A percentile compares a stretch with the other conserved stretches of the same genome.
Evolutionary conservation across 2,797 vertebrate species (phyloP).

Genomic region (Harpagifer antarcticus): DNA sequence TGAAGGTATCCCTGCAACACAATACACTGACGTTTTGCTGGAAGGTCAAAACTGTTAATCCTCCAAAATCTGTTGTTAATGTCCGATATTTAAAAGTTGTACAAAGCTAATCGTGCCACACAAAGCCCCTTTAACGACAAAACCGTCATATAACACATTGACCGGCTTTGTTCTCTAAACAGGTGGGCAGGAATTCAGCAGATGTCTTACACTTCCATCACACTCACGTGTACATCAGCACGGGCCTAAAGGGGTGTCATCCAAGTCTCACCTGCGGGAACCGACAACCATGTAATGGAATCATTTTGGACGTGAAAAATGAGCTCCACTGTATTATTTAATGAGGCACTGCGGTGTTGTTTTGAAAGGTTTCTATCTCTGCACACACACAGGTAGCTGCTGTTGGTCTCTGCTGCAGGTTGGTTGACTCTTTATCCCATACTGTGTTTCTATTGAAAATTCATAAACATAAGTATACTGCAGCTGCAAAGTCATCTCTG

Average conservation of each 20-base stretch:
- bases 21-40: no score
- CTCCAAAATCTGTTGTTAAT: no score
- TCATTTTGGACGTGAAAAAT: constrained; percentile 73
- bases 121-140: no score
- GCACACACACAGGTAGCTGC: neutral
- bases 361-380: neutral
- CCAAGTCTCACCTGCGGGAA: constrained; percentile 22
- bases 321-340: constrained; percentile 75
- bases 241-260: constrained; percentile 9
- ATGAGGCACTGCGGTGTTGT: constrained; percentile 30
- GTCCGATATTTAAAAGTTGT: no score
- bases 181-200: neutral
- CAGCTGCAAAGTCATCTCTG: constrained; percentile 13
- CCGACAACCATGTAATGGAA: constrained; percentile 71
- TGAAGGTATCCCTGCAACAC: no score
- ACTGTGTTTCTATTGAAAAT: constrained; percentile 4
- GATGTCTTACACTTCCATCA: neutral
- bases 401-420: constrained; percentile 2
- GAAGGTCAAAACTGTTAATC: no score
- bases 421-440: neutral
- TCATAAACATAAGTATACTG: neutral
- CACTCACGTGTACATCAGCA: neutral
- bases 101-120: no score
- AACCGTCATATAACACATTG: neutral
- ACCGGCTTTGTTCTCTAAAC: neutral